Evolutionary conservation across 2,797 vertebrate species (phyloP).

Genomic region (Leptatherina wallacei): DNA sequence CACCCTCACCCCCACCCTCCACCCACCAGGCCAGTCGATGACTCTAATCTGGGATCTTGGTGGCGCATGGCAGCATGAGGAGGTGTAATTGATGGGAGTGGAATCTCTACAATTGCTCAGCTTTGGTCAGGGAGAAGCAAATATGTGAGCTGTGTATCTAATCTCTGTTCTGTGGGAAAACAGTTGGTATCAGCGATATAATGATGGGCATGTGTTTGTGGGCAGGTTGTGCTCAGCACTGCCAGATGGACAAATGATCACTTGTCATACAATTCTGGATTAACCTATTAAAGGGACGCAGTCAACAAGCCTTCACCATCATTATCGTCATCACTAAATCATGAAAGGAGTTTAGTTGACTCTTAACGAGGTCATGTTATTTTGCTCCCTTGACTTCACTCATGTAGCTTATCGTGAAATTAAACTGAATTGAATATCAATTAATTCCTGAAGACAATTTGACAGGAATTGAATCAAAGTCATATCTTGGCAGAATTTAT

Average conservation of each 20-base stretch:
- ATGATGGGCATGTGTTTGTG: slow-evolving; percentile 25
- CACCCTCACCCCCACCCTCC: too few species aligned
- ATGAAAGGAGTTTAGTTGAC: neutral
- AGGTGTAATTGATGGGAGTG: slow-evolving; percentile 18
- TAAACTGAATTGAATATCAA: too few species aligned
- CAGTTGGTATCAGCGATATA: slow-evolving; percentile 6
- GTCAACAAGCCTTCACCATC: slow-evolving; percentile 24
- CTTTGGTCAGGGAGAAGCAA: slow-evolving; percentile 22
- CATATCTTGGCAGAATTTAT: too few species aligned
- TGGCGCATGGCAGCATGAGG: neutral
- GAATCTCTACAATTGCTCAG: neutral
- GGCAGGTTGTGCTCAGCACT: slow-evolving; percentile 37
- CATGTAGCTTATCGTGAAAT: neutral
- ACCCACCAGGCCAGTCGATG: neutral
- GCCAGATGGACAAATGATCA: slow-evolving; percentile 64
- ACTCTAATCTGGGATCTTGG: slow-evolving; percentile 24
- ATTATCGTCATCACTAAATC: slow-evolving; percentile 22
- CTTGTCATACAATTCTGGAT: slow-evolving; percentile 50
- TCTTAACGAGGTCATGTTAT: slow-evolving; percentile 8
- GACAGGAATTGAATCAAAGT: too few species aligned
- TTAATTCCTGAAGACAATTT: too few species aligned
- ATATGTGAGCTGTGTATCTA: slow-evolving; percentile 13
- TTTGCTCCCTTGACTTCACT: slow-evolving; percentile 1
- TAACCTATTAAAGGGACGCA: slow-evolving; percentile 33
- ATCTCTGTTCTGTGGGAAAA: slow-evolving; percentile 31